Base-by-base conservation (phyloP, 2,888 invertebrate species). In the Rhorus exstirpatorius region DNA sequence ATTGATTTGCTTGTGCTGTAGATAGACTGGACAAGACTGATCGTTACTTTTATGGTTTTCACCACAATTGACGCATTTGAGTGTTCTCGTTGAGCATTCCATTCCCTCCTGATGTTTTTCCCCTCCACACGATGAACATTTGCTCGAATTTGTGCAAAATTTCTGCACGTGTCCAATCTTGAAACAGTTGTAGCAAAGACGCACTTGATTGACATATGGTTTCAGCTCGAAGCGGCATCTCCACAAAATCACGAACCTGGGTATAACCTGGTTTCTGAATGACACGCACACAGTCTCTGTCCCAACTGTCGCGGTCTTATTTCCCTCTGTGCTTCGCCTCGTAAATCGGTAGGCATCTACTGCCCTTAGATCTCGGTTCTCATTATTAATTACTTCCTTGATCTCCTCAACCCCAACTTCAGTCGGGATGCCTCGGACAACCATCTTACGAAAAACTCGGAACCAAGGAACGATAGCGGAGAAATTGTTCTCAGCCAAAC, bases 131-230 rank as follows among this genome's bases (percentile, higher is more conserved):
- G 1, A 24, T 4, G 1, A 3, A 8, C 72, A 74, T 38, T 61
- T 71, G 12, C 31, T 17, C 0, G 21, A 0, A 4, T 26, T 74
- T 12, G 38, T n/a, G 38, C 61, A 74, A 12, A 53, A 61, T 17
- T 74, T 74, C 12, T 51, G 49, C 6, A 38, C 10, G 12, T 74
- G 72, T 0, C 72, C 72, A 1, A 74, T 14, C 17, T 74, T 61
- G 10, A 21, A 14, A 6, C 51, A 74, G n/a, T 61, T 74, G 19
- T 14, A 24, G 17, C 72, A 61, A 2, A 74, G 3, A 3, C 61
- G 26, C 0, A 74, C 72, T 51, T 35, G 49, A 10, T 51, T 74
- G 35, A 74, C 38, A 6, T 21, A 74, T 1, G 72, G 72, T 2
- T 63, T 74, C 51, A 74, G 1, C 0, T 17, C n/a, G 8, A 74